Percentiles rank a stretch among this genome's conserved stretches.
These are phyloP conservation scores for Myotis daubentonii DNA, from an alignment of 2,797 vertebrate species.

Conservation along the genomic window DNA sequence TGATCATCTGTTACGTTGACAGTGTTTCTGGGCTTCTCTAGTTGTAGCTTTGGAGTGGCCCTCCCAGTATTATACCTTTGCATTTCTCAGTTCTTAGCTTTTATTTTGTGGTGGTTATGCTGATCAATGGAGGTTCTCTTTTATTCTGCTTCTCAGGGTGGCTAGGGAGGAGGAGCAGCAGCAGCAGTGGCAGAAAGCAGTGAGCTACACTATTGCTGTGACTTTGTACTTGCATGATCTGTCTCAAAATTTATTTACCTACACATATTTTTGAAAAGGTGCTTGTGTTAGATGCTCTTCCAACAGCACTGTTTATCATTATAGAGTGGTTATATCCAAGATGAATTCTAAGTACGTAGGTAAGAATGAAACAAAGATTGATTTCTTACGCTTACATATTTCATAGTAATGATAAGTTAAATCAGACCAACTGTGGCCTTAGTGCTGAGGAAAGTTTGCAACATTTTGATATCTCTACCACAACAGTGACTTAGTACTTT, in stretches of 20 bases:
- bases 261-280: not conserved
- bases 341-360: not conserved
- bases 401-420: not conserved
- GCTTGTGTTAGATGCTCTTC: not conserved
- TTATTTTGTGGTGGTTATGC: not conserved
- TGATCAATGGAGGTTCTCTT: not conserved
- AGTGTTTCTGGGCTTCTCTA: not conserved
- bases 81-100: not conserved
- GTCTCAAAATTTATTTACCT: not conserved
- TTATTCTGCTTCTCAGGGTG: not conserved
- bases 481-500: not conserved
- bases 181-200: not conserved
- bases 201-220: not conserved
- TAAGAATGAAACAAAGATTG: not conserved
- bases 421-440: not conserved
- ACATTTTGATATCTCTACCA: not conserved
- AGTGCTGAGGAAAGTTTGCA: not conserved
- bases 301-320: not conserved
- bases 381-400: not conserved
- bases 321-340: not conserved
- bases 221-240: not conserved
- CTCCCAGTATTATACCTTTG: not conserved
- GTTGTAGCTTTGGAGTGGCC: not conserved
- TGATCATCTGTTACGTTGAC: not conserved
- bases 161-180: not conserved